These are phyloP conservation scores for Parochlus steinenii DNA, from an alignment of 2,888 invertebrate species.

Conservation along the genomic window DNA sequence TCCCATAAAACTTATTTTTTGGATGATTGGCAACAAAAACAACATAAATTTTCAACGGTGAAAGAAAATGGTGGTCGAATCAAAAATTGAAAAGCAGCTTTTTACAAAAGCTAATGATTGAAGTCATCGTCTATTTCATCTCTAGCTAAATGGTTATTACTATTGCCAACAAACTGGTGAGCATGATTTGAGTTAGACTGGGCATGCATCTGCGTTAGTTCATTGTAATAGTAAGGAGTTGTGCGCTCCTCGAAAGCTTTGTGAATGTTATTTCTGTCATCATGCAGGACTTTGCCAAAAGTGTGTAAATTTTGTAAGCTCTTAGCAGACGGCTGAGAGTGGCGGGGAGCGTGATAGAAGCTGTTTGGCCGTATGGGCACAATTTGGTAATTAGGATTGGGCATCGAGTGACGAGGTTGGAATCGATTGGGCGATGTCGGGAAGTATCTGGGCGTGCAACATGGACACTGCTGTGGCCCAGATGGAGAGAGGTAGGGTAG, in stretches of 20 bases:
- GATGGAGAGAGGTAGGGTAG: conserved; percentile 10
- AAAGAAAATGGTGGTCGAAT: too few species aligned
- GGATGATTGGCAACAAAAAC: too few species aligned
- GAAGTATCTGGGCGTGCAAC: conserved; percentile 7
- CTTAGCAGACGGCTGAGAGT: too few species aligned
- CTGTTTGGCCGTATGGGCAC: conserved; percentile 9
- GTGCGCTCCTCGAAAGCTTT: conserved; percentile 7
- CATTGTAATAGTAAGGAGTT: conserved; percentile 10
- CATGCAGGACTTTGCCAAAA: conserved; percentile 1
- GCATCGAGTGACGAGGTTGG: conserved; percentile 10
- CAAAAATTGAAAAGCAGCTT: too few species aligned
- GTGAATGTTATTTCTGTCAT: conserved; percentile 8
- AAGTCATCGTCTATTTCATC: conserved; percentile 8
- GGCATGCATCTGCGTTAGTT: conserved; percentile 10
- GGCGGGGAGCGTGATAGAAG: conserved; percentile 6
- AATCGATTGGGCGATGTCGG: conserved; percentile 6
- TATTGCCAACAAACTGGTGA: conserved; percentile 4
- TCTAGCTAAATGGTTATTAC: not conserved
- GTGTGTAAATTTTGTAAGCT: conserved; percentile 10
- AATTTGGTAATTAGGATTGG: conserved; percentile 9
- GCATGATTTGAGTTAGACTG: not conserved
- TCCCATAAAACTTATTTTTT: too few species aligned
- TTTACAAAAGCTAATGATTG: too few species aligned
- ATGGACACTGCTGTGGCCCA: conserved; percentile 7
- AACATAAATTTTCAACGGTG: too few species aligned